Percentiles rank a stretch among this genome's conserved stretches.
phyloP scores from a whole-genome alignment of 2,888 invertebrate species.

The Caenorhabditis sulstoni region DNA sequence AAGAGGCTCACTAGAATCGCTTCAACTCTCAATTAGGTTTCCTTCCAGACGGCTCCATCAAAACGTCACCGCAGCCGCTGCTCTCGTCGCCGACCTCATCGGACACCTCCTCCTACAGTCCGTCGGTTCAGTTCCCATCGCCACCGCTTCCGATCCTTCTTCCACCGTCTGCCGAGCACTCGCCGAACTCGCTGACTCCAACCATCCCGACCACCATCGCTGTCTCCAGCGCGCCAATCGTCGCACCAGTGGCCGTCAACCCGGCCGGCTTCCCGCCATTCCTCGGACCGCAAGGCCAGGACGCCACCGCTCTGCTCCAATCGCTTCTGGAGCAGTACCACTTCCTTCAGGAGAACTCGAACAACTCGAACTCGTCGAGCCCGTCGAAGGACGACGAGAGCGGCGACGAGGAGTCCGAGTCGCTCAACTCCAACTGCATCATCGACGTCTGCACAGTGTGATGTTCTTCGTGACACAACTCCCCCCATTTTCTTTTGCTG shows the following conservation, averaged over 20 bases:
- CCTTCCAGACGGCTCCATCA: slow-evolving; percentile 57
- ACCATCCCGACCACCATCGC: slow-evolving; percentile 21
- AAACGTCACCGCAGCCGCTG: slow-evolving; percentile 57
- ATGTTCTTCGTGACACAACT: slow-evolving; percentile 3
- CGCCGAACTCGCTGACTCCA: slow-evolving; percentile 43
- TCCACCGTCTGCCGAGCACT: slow-evolving; percentile 43
- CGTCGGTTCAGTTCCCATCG: slow-evolving; percentile 56
- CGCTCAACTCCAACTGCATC: slow-evolving; percentile 55
- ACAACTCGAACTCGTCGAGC: slow-evolving; percentile 41
- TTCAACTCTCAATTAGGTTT: background rate
- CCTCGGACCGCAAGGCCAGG: slow-evolving; percentile 6
- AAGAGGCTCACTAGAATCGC: slow-evolving; percentile 13
- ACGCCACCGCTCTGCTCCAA: slow-evolving; percentile 39
- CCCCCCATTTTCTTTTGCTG: too few relatives aligned
- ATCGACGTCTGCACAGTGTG: slow-evolving; percentile 67
- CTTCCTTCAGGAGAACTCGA: slow-evolving; percentile 48
- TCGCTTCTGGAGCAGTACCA: slow-evolving; percentile 60
- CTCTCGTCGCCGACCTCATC: slow-evolving; percentile 66
- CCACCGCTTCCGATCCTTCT: slow-evolving; percentile 51
- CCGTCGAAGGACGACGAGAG: slow-evolving; percentile 47
- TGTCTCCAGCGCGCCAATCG: slow-evolving; percentile 31
- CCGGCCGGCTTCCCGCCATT: slow-evolving; percentile 43
- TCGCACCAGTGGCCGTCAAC: slow-evolving; percentile 61
- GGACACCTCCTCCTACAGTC: slow-evolving; percentile 64
- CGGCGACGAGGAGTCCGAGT: slow-evolving; percentile 42